Conservation (phyloP, 2,797 vertebrate species). For the Taeniopygia guttata region DNA sequence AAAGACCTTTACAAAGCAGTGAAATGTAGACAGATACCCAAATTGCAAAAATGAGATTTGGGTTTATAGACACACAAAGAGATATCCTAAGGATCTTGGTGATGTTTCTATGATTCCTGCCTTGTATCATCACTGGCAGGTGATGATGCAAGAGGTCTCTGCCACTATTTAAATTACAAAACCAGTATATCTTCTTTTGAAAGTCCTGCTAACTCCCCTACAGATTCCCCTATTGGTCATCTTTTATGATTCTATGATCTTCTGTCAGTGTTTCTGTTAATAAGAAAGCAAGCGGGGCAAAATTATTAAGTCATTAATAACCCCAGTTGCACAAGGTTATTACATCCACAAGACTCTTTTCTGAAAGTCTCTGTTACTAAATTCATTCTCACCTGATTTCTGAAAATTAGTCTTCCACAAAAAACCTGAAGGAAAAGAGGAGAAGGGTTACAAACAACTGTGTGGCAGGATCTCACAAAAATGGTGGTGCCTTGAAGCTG, state of each 20-base stretch:
- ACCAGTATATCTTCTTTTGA: background rate
- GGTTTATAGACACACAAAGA: background rate
- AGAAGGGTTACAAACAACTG: background rate
- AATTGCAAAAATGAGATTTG: background rate
- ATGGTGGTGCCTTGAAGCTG: background rate
- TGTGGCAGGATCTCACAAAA: background rate
- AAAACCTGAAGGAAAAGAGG: background rate
- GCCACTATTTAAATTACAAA: background rate
- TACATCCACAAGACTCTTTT: background rate
- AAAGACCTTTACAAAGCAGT: background rate
- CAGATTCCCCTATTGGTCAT: background rate
- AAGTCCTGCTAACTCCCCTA: background rate
- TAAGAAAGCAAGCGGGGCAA: background rate
- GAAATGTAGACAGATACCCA: background rate
- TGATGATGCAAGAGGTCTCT: background rate
- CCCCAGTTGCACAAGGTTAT: background rate
- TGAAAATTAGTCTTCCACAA: background rate
- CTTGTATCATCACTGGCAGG: background rate
- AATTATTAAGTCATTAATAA: background rate
- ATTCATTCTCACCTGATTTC: background rate
- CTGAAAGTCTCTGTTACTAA: background rate
- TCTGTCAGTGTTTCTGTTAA: background rate
- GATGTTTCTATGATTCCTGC: background rate
- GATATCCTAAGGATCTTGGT: background rate
- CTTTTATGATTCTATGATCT: background rate